phyloP scores from a whole-genome alignment of 2,113 vertebrate genomes.

The Gallinago media region DNA sequence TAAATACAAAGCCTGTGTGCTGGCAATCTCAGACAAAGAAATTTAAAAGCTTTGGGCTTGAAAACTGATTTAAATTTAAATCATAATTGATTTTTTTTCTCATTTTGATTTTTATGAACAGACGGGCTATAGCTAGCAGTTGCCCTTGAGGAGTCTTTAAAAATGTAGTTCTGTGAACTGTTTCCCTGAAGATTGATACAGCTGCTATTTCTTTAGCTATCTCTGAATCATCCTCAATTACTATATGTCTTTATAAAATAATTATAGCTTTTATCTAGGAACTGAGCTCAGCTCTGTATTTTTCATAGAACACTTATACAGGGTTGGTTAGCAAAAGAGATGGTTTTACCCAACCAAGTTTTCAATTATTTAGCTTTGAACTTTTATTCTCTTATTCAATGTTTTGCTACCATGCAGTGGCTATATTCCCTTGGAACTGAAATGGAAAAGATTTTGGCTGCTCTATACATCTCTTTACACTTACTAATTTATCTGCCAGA shows the following conservation, averaged over 20 bases:
- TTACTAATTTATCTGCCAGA: conserved; percentile 38
- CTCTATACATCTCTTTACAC: conserved; percentile 1
- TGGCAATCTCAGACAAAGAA: neutral
- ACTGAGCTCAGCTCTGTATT: neutral
- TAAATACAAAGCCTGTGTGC: neutral
- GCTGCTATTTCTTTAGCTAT: conserved; percentile 48
- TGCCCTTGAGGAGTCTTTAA: conserved; percentile 54
- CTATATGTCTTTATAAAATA: conserved; percentile 62
- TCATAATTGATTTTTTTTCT: conserved; percentile 38
- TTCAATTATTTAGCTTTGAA: conserved; percentile 46
- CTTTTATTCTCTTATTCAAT: conserved; percentile 24
- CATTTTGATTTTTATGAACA: conserved; percentile 50
- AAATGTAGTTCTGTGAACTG: conserved; percentile 30
- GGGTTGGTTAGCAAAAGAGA: conserved; percentile 11
- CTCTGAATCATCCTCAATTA: conserved; percentile 66
- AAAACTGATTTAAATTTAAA: conserved; percentile 53
- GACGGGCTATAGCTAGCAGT: conserved; percentile 38
- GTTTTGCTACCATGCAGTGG: conserved; percentile 10
- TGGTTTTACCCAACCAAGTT: conserved; percentile 15
- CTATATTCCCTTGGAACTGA: neutral
- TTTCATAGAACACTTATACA: neutral
- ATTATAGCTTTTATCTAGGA: conserved; percentile 57
- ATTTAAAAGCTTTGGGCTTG: conserved; percentile 30
- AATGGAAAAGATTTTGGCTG: conserved; percentile 21
- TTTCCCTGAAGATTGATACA: conserved; percentile 63